Evolutionary conservation across 2,113 vertebrate species (phyloP), one percentile per base, ranked within the genome.

Genomic region (Bubo blakistoni): DNA sequence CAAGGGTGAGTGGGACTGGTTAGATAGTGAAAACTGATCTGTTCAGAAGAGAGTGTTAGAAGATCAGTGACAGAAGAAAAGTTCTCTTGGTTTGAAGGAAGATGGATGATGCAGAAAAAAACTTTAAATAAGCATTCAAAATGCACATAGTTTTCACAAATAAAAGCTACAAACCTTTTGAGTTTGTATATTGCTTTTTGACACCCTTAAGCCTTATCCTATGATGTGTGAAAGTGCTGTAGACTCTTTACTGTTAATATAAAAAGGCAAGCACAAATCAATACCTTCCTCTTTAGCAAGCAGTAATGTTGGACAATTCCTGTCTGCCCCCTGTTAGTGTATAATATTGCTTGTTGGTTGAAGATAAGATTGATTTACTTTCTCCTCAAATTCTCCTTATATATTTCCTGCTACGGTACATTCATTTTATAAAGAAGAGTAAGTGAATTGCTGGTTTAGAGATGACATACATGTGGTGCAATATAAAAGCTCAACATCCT

Each of bases 181-280:
- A 93, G 16, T 76, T 92, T 94, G 34, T 93, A 18, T 88, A 90
- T 95, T 90, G 57, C 59, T 83, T 96, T 97, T 90, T 90, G 67
- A 86, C 57, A 78, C 71, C 13, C 14, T 66, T 94, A 96, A 94
- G 40, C 47, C 26, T 94, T 94, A 88, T 92, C 21, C 57, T 87
- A 42, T 86, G 94, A 92, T 87, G 77, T 96, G 57, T 94, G 86
- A 95, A 96, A 94, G 69, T 90, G 61, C 65, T 88, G 40, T 27
- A 71, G 36, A 86, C 36, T 61, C 70, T 78, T 92, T 79, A 72
- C 51, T 13, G 40, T 84, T 96, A 85, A 86, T 70, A 90, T 81
- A 86, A 95, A 96, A 94, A 96, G 36, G 70, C 88, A 94, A 95
- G 89, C 80, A 91, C 88, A 88, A 94, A 96, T 96, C 92, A 91